These are phyloP conservation scores for Sphinx pinastri DNA, from an alignment of 2,888 invertebrate species.

Conservation along the genomic window DNA sequence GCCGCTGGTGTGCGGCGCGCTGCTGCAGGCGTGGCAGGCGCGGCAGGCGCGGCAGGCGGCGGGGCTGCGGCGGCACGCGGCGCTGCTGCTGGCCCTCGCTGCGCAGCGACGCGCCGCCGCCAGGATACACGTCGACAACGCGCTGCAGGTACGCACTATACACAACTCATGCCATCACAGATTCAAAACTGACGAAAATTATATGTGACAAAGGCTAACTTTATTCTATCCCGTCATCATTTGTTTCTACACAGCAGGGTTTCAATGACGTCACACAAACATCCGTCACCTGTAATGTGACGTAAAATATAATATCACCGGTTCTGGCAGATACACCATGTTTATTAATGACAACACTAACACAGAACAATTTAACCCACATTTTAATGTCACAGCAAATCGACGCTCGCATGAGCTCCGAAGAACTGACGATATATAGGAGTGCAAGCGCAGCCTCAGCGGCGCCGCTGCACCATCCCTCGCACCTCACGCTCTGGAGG, in stretches of 20 bases:
- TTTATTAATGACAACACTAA: no score
- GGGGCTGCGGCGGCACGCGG: constrained; percentile 40
- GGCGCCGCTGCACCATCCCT: constrained; percentile 60
- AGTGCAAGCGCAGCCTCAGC: constrained; percentile 53
- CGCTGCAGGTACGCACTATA: constrained; percentile 60
- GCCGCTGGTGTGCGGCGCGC: constrained; percentile 57
- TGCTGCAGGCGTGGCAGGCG: constrained; percentile 56
- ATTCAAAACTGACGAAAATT: no score
- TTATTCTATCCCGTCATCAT: no score
- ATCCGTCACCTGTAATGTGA: no score
- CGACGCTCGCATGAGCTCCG: constrained; percentile 52
- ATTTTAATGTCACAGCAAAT: constrained; percentile 53
- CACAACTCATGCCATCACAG: not conserved
- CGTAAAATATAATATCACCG: no score
- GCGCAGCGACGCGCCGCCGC: constrained; percentile 48
- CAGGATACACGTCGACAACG: constrained; percentile 73
- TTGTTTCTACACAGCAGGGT: no score
- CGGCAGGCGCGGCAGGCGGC: constrained; percentile 33
- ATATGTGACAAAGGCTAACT: no score
- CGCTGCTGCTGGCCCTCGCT: constrained; percentile 52
- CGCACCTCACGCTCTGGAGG: constrained; percentile 67
- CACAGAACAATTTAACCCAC: no score
- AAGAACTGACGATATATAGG: constrained; percentile 66
- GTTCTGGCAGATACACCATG: no score
- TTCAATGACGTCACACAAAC: no score